Percentiles rank a stretch among this genome's conserved stretches.
Evolutionary conservation across 92 coral and sea anemone species (phyloP).

Genomic region (Zoanthus solanderi): DNA sequence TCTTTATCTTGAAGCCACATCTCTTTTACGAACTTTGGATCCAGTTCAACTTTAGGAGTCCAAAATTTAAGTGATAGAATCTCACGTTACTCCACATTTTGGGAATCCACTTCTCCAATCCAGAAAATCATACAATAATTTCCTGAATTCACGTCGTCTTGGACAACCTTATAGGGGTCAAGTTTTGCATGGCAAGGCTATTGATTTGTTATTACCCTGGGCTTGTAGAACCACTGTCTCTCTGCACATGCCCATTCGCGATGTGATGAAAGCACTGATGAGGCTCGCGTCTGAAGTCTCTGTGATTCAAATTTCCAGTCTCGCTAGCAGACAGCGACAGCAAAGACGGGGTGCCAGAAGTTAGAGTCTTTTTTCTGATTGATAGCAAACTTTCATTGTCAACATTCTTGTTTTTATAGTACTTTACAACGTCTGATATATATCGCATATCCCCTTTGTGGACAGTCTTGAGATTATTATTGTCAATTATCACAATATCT

Average conservation of each 20-base stretch:
- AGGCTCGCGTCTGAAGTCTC: slow-evolving; percentile 7
- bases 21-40: too few relatives aligned
- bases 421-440: slow-evolving; percentile 86
- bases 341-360: slow-evolving; percentile 82
- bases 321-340: slow-evolving; percentile 77
- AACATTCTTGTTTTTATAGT: slow-evolving; percentile 79
- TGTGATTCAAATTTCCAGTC: slow-evolving; percentile 54
- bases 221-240: slow-evolving; percentile 17
- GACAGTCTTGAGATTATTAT: slow-evolving; percentile 74
- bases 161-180: too few relatives aligned
- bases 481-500: slow-evolving; percentile 86
- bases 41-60: too few relatives aligned
- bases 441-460: slow-evolving; percentile 90
- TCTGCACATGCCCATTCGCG: slow-evolving; percentile 12
- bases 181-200: neutral
- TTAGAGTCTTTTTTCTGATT: slow-evolving; percentile 71
- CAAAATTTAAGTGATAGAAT: too few relatives aligned
- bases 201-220: neutral
- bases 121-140: too few relatives aligned
- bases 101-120: too few relatives aligned
- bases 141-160: too few relatives aligned
- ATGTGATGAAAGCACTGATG: slow-evolving; percentile 6
- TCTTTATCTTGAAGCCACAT: too few relatives aligned
- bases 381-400: slow-evolving; percentile 77
- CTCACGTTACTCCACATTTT: too few relatives aligned